Base-by-base conservation (phyloP, 1,140 invertebrate genomes). In the Rhagoletis zephyria region DNA sequence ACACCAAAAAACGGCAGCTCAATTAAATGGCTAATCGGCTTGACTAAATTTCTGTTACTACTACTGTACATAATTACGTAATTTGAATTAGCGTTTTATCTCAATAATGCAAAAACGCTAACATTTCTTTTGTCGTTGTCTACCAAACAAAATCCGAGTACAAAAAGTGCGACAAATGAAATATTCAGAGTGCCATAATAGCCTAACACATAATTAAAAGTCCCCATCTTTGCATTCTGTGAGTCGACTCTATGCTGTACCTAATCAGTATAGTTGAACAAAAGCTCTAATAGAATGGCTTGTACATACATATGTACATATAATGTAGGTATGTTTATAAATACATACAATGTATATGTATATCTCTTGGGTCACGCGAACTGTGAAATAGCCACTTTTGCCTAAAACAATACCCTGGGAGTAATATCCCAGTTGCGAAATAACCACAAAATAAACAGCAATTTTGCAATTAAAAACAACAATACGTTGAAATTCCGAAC, bases 391-490 rank as follows among this genome's bases (percentile, higher is more conserved):
- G 74, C 4, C 74, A 56, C 74, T 81, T 81, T 81, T 10, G 48
- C 48, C 74, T 81, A 81, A 81, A 81, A 81, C 74, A 81, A 81
- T 81, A 59, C 48, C 4, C 51, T 81, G 74, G 74, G 48, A 81
- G 74, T 56, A 81, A 81, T 81, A 56, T 81, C 48, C 74, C 74
- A 56, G 45, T 56, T 81, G 74, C 42, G 48, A 81, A 81, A 81
- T 81, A 81, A 81, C 74, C 42, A 81, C 48, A 81, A 81, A 30
- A 81, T 81, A 81, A 81, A 81, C 74, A 81, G 45, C 48, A 81
- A 16, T 81, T 77, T 40, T 14, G 74, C 74, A 81, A 81, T 81
- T 81, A 81, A 81, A 81, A 59, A 4, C n/a, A 81, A 81, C 74
- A 81, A 81, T 81, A 40, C 64, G 64, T 67, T 19, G 64, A 67